phyloP scores from a whole-genome alignment of 2,888 invertebrate species.

The Pristionchus japonicus region DNA sequence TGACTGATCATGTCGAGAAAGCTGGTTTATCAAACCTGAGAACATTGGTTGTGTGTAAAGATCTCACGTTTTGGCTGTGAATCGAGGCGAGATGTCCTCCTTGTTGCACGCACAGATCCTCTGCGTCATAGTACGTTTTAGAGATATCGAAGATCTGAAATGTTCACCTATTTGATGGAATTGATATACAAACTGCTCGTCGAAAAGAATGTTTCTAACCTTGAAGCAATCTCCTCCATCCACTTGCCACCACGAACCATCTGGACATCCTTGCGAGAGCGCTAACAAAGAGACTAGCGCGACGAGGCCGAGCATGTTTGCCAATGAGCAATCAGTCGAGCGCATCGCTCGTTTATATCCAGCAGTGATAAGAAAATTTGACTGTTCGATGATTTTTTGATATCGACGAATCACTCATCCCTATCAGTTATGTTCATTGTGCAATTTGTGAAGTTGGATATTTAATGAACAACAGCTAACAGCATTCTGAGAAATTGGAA shows the following conservation, averaged over 20 bases:
- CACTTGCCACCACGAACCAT: neutral
- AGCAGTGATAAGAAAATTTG: neutral
- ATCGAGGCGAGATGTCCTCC: slow-evolving; percentile 6
- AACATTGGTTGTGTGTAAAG: no score
- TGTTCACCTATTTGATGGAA: neutral
- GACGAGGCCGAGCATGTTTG: neutral
- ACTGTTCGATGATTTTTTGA: neutral
- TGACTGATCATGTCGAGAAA: no score
- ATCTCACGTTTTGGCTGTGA: neutral
- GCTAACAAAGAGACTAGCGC: neutral
- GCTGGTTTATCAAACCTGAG: no score
- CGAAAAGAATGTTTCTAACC: neutral
- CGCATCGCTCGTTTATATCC: neutral
- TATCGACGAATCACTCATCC: neutral
- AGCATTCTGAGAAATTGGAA: neutral
- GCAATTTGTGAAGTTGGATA: neutral
- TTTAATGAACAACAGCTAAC: neutral
- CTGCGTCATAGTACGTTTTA: neutral
- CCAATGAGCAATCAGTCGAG: neutral
- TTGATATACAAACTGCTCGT: no score
- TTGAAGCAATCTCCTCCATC: neutral
- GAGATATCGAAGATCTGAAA: slow-evolving; percentile 7
- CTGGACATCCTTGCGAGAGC: neutral
- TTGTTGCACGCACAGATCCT: neutral
- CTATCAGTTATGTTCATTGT: neutral